A percentile compares a stretch with the other conserved stretches of the same genome.
Conservation (phyloP, 2,888 invertebrate species). For the Drosophila ochracea region DNA sequence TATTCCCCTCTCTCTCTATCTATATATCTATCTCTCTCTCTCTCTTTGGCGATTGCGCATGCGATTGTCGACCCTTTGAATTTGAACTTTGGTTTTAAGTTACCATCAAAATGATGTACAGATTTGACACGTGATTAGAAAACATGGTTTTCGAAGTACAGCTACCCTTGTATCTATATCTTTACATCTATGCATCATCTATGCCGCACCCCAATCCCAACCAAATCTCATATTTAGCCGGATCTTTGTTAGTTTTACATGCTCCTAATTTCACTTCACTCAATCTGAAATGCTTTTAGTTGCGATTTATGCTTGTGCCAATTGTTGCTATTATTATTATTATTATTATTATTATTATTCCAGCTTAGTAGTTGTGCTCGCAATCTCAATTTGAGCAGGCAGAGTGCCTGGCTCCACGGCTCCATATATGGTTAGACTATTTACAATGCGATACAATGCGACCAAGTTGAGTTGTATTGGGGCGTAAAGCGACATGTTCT, state of each 20-base stretch:
- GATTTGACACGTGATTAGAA: slow-evolving; percentile 83
- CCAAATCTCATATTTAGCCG: neutral
- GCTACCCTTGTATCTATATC: slow-evolving; percentile 1
- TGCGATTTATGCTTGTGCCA: neutral
- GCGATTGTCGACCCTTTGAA: slow-evolving; percentile 40
- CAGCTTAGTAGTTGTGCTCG: neutral
- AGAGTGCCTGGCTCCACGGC: neutral
- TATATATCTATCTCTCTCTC: too few relatives aligned
- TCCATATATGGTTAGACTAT: slow-evolving; percentile 34
- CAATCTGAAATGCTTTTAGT: neutral
- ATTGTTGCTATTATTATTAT: neutral
- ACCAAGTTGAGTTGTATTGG: slow-evolving; percentile 72
- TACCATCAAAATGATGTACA: slow-evolving; percentile 76
- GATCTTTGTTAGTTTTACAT: neutral
- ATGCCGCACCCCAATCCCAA: neutral
- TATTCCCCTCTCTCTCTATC: neutral
- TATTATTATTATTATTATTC: neutral
- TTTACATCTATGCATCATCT: neutral
- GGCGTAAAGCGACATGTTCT: slow-evolving; percentile 77
- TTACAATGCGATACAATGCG: slow-evolving; percentile 41
- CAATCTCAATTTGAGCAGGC: neutral
- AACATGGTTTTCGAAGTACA: slow-evolving; percentile 28
- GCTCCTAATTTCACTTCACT: neutral
- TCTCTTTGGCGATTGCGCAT: slow-evolving; percentile 15
- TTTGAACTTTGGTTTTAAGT: slow-evolving; percentile 76